These are phyloP conservation scores for Brachyhypopomus occidentalis DNA, from an alignment of 2,113 vertebrate species.

Conservation along the genomic window DNA sequence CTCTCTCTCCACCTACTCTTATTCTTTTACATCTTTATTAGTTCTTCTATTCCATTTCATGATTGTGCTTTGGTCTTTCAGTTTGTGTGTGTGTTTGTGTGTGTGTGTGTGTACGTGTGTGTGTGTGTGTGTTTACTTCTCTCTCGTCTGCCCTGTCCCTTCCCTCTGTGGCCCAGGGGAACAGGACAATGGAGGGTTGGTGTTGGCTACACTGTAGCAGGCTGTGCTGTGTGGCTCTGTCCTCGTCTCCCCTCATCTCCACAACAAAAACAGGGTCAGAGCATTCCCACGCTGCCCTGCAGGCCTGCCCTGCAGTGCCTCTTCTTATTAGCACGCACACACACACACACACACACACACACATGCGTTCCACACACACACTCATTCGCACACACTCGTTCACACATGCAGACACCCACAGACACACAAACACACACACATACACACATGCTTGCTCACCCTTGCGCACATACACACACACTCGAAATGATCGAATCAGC, in stretches of 20 bases:
- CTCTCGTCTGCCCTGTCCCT: slow-evolving; percentile 14
- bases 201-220: slow-evolving; percentile 51
- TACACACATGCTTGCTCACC: too few species aligned
- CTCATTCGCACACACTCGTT: too few species aligned
- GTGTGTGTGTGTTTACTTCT: slow-evolving; percentile 8
- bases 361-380: too few species aligned
- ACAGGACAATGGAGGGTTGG: slow-evolving; percentile 47
- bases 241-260: slow-evolving; percentile 54
- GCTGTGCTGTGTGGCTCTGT: slow-evolving; percentile 33
- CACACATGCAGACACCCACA: too few species aligned
- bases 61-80: background rate
- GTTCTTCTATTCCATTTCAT: slow-evolving; percentile 14
- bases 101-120: background rate
- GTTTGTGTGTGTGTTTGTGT: background rate
- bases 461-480: background rate
- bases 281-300: slow-evolving; percentile 61
- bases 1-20: slow-evolving; percentile 15
- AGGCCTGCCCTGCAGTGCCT: slow-evolving; percentile 30
- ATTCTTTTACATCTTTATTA: slow-evolving; percentile 30
- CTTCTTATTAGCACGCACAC: slow-evolving; percentile 31
- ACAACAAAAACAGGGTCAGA: slow-evolving; percentile 62
- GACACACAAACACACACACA: too few species aligned
- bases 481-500: background rate
- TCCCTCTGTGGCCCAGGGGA: slow-evolving; percentile 43
- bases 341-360: slow-evolving; percentile 40